Evolutionary conservation across 2,113 vertebrate genomes (phyloP), one percentile per base, ranked within the genome.

Genomic region (Epinephelus lanceolatus): DNA sequence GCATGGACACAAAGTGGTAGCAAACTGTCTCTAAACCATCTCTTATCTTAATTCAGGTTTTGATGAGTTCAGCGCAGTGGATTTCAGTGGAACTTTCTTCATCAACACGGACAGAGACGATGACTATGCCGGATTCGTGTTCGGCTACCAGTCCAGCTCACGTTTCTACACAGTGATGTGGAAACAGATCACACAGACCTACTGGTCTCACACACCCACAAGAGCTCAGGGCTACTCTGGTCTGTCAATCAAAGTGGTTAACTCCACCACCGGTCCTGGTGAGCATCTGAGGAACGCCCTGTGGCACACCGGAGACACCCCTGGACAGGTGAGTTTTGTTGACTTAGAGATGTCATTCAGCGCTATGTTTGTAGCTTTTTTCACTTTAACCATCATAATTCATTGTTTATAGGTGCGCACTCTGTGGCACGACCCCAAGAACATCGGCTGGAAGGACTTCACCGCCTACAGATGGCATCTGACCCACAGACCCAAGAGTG

Each of bases 91-190:
- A 75, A 99, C 98, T 4, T 99, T 99, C 95, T 99, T 99, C 92
- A 96, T 99, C 91, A 99, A 99, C 90, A 99, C 98, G 0, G 98
- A 99, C 87, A 95, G 98, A 81, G 98, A 99, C 57, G 98, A 99
- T 9, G 98, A 99, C 91, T 99, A 99, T 4, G 98, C 97, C 6
- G 98, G 98, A 9, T 99, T 99, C 74, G 98, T 99, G 51, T 99
- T 99, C 81, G 98, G 97, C 59, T 99, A 99, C 91, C 98, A 99
- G 86, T 99, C 98, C 66, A 99, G 98, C 90, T 97, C 98, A 52
- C 97, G 98, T 81, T 99, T 99, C 94, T 99, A 99, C 37, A 97
- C 99, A 2, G 98, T 99, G 59, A 99, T 99, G 98, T 99, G 98
- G 98, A 99, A 99, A 87, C 98, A 99, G 93, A 96, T 99, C 88